Percentiles rank a stretch among this genome's conserved stretches.
These are phyloP conservation scores for Asbolus verrucosus DNA, from an alignment of 1,140 invertebrate genomes.

Conservation along the genomic window DNA sequence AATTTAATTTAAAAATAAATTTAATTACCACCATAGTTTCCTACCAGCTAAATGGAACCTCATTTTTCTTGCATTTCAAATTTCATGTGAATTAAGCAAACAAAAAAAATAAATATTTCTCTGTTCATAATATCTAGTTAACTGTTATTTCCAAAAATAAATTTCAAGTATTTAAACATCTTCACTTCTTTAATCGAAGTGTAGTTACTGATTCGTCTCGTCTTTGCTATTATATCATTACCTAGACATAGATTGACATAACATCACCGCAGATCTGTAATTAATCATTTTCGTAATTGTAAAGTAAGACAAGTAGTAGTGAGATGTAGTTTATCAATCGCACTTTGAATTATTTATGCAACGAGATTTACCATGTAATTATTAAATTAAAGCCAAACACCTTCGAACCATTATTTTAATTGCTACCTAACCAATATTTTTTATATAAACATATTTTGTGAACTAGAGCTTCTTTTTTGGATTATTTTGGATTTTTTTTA, in stretches of 20 bases:
- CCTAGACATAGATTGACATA: constrained; percentile 15
- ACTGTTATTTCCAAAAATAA: too few relatives aligned
- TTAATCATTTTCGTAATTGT: constrained; percentile 27
- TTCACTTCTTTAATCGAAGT: too few relatives aligned
- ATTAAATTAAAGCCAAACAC: too few relatives aligned
- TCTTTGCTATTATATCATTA: constrained; percentile 12
- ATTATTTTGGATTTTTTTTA: too few relatives aligned
- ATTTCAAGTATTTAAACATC: too few relatives aligned
- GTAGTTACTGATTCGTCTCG: neutral
- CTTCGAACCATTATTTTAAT: too few relatives aligned
- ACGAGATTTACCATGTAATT: constrained; percentile 8
- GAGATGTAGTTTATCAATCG: constrained; percentile 31
- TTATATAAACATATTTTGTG: too few relatives aligned
- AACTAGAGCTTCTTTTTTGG: too few relatives aligned
- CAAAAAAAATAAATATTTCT: too few relatives aligned
- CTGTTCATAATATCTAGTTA: too few relatives aligned
- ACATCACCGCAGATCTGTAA: constrained; percentile 5
- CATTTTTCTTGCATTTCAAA: constrained; percentile 2
- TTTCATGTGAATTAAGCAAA: constrained; percentile 6
- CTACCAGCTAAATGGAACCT: neutral
- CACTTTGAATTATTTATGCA: constrained; percentile 20
- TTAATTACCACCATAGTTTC: constrained; percentile 19
- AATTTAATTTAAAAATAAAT: constrained; percentile 22
- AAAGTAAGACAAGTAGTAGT: constrained; percentile 19
- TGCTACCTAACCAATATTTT: too few relatives aligned